Evolutionary conservation across 2,888 invertebrate genomes (phyloP).

Genomic region (Antheraea yamamai): DNA sequence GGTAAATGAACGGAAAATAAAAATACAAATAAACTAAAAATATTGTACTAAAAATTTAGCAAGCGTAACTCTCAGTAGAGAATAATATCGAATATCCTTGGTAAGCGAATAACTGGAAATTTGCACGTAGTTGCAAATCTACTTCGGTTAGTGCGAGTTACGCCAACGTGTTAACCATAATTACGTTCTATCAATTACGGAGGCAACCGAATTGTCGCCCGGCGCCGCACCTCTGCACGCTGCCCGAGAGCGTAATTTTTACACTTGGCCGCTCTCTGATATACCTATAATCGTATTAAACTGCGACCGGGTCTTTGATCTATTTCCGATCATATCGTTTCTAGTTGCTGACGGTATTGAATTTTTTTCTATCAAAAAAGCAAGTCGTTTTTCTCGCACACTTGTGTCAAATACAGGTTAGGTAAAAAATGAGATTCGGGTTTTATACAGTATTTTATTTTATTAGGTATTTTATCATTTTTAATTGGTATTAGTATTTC

Average conservation of each 20-base stretch:
- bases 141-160: background rate
- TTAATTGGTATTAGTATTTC: background rate
- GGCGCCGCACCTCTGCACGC: background rate
- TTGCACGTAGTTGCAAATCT: background rate
- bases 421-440: background rate
- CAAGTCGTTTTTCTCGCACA: background rate
- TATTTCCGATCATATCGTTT: constrained; percentile 12
- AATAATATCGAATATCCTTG: background rate
- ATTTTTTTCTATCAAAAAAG: constrained; percentile 3
- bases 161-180: background rate
- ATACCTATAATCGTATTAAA: constrained; percentile 7
- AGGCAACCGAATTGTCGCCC: constrained; percentile 3
- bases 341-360: constrained; percentile 7
- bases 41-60: background rate
- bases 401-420: background rate
- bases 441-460: background rate
- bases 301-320: constrained; percentile 18
- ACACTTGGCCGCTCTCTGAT: constrained; percentile 17
- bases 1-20: background rate
- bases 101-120: background rate
- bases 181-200: constrained; percentile 11
- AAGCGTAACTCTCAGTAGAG: background rate
- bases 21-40: background rate
- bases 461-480: background rate
- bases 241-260: constrained; percentile 18